Evolutionary conservation across 2,113 vertebrate genomes (phyloP), one percentile per base, ranked within the genome.

Genomic region (Pavo muticus): DNA sequence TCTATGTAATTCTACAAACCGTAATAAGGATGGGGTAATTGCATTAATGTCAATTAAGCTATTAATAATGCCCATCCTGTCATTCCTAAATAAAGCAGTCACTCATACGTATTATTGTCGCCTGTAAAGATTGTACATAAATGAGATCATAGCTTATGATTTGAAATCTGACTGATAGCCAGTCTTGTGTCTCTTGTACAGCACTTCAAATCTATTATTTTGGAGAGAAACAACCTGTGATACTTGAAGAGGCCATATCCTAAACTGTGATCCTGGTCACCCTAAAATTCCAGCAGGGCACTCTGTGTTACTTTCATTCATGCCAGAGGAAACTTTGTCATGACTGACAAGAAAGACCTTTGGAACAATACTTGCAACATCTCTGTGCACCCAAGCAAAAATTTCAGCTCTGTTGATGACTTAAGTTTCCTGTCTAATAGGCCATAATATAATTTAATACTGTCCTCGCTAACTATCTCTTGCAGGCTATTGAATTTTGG

Each of bases 31-130:
- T 94, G 97, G 92, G 96, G 96, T 97, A 97, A 97, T 98, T 97
- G 96, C 97, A 97, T 98, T 98, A 97, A 98, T 98, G 98, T 98
- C 98, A 98, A 97, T 98, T 97, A 98, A 98, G 97, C 97, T 98
- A 98, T 98, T 98, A 98, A 98, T 98, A 98, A 98, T 97, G 88
- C 88, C 96, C 87, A 95, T 97, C 96, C 94, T 98, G 96, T 97
- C 97, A 97, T 97, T 97, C 94, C 94, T 97, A 97, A 97, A 98
- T 98, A 93, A 92, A 97, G 93, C 84, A 90, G 96, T 85, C 96
- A 95, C 92, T 96, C 96, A 95, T 91, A 96, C 78, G 87, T 93
- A 92, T 97, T 97, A 92, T 93, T 92, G 86, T 97, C 12, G 44
- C 90, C 93, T 96, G 89, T 93, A 94, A 97, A 96, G 84, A 72